These are phyloP conservation scores for Globodera ellingtonae DNA, from an alignment of 1,140 invertebrate genomes.

Conservation along the genomic window DNA sequence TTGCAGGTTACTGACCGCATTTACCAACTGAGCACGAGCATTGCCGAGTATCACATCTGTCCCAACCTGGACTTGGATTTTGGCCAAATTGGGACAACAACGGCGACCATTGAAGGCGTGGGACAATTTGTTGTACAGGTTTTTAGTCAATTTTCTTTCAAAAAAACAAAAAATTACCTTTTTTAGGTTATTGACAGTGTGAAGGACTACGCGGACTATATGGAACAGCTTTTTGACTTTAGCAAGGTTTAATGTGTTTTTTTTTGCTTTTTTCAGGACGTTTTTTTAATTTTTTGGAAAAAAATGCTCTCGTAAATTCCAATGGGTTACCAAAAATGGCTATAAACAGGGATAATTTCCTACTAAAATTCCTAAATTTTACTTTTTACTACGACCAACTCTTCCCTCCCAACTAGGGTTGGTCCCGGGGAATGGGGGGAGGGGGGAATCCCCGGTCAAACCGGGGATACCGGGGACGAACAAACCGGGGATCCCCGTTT, in stretches of 20 bases:
- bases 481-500: too few species aligned
- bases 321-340: not conserved
- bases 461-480: too few species aligned
- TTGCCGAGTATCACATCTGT: slow-evolving; percentile 80
- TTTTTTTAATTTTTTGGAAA: too few species aligned
- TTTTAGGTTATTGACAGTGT: slow-evolving; percentile 84
- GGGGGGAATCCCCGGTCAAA: too few species aligned
- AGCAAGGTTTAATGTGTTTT: slow-evolving; percentile 38
- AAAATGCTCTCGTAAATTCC: too few species aligned
- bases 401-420: too few species aligned
- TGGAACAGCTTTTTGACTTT: slow-evolving; percentile 99
- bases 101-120: slow-evolving; percentile 73
- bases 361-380: too few species aligned
- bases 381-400: too few species aligned
- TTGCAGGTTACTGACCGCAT: slow-evolving; percentile 78
- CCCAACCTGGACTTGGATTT: slow-evolving; percentile 79
- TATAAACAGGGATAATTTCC: not conserved
- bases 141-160: not conserved
- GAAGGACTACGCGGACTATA: slow-evolving; percentile 82
- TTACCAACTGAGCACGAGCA: slow-evolving; percentile 78
- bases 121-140: slow-evolving; percentile 75
- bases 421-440: too few species aligned
- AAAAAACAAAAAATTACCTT: not conserved
- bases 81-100: slow-evolving; percentile 72
- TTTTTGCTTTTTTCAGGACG: too few species aligned